Conservation (phyloP, 2,797 vertebrate genomes). For the Trachops cirrhosus region DNA sequence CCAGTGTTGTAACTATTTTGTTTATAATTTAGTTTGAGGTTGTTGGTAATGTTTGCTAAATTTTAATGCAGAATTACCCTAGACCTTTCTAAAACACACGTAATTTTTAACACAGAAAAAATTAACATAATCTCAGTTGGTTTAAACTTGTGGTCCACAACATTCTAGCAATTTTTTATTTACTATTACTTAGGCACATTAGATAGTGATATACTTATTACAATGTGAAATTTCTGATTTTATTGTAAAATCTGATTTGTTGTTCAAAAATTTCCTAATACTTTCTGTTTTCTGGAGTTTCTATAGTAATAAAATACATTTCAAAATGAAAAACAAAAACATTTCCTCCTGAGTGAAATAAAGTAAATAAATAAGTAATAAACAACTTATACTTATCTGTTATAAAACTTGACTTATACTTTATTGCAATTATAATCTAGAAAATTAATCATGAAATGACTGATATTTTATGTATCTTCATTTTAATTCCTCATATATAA, state of each 20-base stretch:
- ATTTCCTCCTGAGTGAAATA: neutral
- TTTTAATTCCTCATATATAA: neutral
- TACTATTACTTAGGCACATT: neutral
- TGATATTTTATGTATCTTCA: neutral
- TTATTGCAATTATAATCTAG: neutral
- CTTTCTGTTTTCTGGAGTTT: slow-evolving; percentile 57
- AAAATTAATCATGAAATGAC: neutral
- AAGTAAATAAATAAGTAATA: neutral
- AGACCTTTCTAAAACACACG: neutral
- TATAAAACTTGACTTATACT: neutral
- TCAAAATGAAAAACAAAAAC: neutral
- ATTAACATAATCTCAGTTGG: neutral
- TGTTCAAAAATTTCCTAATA: neutral
- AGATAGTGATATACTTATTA: neutral
- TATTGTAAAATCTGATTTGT: neutral
- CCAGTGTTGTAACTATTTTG: neutral
- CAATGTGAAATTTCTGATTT: neutral
- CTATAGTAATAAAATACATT: slow-evolving; percentile 14
- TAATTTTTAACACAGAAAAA: neutral
- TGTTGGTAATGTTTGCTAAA: neutral
- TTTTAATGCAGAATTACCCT: neutral
- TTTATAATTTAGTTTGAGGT: neutral
- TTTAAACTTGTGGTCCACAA: neutral
- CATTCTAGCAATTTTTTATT: neutral
- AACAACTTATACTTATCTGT: neutral